Evolutionary conservation across 92 coral and sea anemone species (phyloP).

Genomic region (Porites lobata): DNA sequence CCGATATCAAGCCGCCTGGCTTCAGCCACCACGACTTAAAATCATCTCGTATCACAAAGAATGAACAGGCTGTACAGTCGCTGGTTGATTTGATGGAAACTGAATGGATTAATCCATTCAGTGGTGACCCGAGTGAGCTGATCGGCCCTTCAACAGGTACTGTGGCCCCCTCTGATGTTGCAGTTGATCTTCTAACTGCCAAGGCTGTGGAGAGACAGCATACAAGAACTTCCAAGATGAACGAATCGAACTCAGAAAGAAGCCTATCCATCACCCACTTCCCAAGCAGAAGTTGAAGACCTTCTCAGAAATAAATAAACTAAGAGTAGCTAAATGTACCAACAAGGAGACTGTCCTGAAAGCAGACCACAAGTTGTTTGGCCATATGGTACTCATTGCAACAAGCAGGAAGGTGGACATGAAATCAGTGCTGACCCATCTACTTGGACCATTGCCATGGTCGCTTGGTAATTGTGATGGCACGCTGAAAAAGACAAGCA

Average conservation of each 20-base stretch:
- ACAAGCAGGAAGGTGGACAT: constrained; percentile 63
- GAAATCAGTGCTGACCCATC: constrained; percentile 65
- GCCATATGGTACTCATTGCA: constrained; percentile 71
- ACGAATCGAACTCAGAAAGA: constrained; percentile 48
- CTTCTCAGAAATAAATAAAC: constrained; percentile 32
- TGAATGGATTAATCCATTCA: constrained; percentile 55
- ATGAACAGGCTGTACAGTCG: constrained; percentile 48
- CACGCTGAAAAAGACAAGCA: constrained; percentile 67
- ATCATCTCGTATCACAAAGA: constrained; percentile 51
- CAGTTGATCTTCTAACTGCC: background rate
- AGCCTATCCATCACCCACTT: constrained; percentile 60
- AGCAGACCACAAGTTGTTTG: constrained; percentile 76
- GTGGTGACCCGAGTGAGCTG: constrained; percentile 51
- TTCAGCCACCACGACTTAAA: constrained; percentile 50
- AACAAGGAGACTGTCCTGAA: constrained; percentile 59
- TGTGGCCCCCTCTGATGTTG: background rate
- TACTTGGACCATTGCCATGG: constrained; percentile 74
- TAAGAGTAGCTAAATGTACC: constrained; percentile 54
- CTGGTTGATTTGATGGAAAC: constrained; percentile 55
- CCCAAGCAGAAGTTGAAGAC: constrained; percentile 51
- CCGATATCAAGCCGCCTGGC: constrained; percentile 17
- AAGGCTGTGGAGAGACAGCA: constrained; percentile 51
- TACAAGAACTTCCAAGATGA: background rate
- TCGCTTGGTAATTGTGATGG: constrained; percentile 66
- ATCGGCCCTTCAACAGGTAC: constrained; percentile 53